A percentile compares a stretch with the other conserved stretches of the same genome.
Conservation (phyloP, 1,140 invertebrate species). For the Onthophagus taurus region DNA sequence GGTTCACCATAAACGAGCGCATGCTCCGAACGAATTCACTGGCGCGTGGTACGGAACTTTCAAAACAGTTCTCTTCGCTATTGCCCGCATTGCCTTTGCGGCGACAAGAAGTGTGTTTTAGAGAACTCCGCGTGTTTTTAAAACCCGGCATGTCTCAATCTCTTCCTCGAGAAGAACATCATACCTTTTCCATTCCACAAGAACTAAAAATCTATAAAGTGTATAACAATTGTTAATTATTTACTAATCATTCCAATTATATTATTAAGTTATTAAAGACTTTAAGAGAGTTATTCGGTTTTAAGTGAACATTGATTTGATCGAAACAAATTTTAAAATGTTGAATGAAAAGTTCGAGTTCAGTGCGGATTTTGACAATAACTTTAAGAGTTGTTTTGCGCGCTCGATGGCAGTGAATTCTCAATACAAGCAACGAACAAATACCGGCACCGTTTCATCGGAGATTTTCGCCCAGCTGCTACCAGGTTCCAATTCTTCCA, state of each 20-base stretch:
- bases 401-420: constrained; percentile 30
- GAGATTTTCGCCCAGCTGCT: constrained; percentile 14
- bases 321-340: not conserved
- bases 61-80: no score
- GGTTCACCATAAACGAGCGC: no score
- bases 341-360: constrained; percentile 14
- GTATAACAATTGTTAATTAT: no score
- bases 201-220: no score
- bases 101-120: no score
- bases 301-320: not conserved
- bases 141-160: no score
- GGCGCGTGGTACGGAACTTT: constrained; percentile 13
- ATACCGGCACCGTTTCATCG: constrained; percentile 6
- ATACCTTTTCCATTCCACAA: no score
- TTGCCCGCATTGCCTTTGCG: no score
- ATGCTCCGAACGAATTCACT: constrained; percentile 3
- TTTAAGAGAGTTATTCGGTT: not conserved
- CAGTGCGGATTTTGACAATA: constrained; percentile 21
- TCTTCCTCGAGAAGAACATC: no score
- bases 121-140: no score
- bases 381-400: constrained; percentile 32
- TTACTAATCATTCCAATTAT: no score
- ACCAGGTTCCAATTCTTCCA: not conserved
- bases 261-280: no score
- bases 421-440: constrained; percentile 24